phyloP scores from a whole-genome alignment of 2,113 vertebrate genomes.

The Centrocercus urophasianus region DNA sequence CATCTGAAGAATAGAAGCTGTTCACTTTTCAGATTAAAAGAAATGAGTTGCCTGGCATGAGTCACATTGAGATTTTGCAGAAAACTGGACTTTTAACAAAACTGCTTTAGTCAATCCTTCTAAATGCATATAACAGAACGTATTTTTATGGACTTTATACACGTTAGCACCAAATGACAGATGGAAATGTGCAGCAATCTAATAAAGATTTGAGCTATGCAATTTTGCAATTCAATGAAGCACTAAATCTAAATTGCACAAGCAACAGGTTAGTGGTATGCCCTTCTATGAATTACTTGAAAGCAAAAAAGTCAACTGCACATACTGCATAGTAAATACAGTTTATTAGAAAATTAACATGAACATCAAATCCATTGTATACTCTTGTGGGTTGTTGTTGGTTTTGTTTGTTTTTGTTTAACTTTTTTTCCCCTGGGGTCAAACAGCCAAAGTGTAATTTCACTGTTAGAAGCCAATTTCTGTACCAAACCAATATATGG shows the following conservation, averaged over 20 bases:
- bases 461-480: not conserved
- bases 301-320: not conserved
- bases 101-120: not conserved
- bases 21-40: not conserved
- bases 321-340: not conserved
- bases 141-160: not conserved
- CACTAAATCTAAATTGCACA: not conserved
- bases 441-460: not conserved
- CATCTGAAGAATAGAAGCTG: not conserved
- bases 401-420: not conserved
- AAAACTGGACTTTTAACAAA: not conserved
- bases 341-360: not conserved
- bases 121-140: not conserved
- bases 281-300: not conserved
- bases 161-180: not conserved
- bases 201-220: not conserved
- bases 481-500: not conserved
- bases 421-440: not conserved
- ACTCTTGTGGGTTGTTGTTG: not conserved
- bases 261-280: not conserved
- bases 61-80: not conserved
- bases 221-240: constrained; percentile 1
- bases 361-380: not conserved
- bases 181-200: not conserved
- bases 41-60: not conserved